Percentiles rank a stretch among this genome's conserved stretches.
phyloP scores from a whole-genome alignment of 2,113 vertebrate genomes.

The Poecilia latipinna region DNA sequence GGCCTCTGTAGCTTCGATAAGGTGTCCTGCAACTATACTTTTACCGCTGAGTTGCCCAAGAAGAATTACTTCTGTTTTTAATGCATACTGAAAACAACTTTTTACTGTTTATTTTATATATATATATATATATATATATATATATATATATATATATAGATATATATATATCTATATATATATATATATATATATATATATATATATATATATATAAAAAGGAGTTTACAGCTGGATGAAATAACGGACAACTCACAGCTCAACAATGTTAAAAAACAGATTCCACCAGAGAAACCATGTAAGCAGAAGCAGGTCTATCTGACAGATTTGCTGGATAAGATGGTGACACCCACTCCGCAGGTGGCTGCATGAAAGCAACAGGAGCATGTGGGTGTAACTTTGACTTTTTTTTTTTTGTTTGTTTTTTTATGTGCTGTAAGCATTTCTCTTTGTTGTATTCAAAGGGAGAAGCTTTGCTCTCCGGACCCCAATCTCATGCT shows the following conservation, averaged over 20 bases:
- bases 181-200: not conserved
- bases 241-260: constrained; percentile 8
- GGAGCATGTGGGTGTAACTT: constrained; percentile 71
- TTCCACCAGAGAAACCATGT: constrained; percentile 46
- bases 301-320: constrained; percentile 54
- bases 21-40: not conserved
- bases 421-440: constrained; percentile 40
- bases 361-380: constrained; percentile 72
- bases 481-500: constrained; percentile 22
- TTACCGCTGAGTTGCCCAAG: not conserved
- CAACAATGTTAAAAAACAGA: constrained; percentile 48
- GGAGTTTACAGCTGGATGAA: constrained; percentile 13
- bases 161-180: not conserved
- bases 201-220: not conserved
- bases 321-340: constrained; percentile 69
- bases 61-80: not conserved
- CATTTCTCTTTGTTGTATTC: constrained; percentile 28
- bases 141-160: not conserved
- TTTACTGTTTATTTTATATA: not conserved
- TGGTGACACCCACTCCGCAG: constrained; percentile 75
- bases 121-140: not conserved
- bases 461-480: constrained; percentile 11
- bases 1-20: not conserved
- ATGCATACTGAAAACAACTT: not conserved
- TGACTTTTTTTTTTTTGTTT: constrained; percentile 49